Conservation (phyloP, 2,113 vertebrate genomes). For the Anser brachyrhynchus region DNA sequence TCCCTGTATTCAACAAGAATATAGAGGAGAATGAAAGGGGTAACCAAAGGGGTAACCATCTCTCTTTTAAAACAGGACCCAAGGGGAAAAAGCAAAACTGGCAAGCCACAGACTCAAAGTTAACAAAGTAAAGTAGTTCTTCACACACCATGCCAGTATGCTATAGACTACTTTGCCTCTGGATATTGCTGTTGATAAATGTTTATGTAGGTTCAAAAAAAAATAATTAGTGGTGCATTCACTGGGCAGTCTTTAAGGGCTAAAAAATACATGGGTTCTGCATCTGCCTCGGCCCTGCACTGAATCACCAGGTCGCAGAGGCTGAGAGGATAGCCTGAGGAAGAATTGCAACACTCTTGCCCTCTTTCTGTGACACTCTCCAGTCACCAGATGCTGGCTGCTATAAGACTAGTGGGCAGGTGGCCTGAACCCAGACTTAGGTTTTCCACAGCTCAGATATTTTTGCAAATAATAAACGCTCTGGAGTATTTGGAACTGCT, state of each 20-base stretch:
- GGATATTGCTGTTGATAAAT: neutral
- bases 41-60: neutral
- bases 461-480: neutral
- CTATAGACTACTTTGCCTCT: neutral
- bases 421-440: neutral
- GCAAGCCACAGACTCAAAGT: neutral
- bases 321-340: neutral
- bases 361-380: neutral
- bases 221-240: neutral
- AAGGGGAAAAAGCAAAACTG: neutral
- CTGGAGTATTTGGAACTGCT: neutral
- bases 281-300: neutral
- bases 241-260: neutral
- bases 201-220: neutral
- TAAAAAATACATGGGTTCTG: neutral
- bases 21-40: neutral
- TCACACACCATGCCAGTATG: neutral
- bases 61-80: neutral
- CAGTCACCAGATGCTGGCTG: neutral
- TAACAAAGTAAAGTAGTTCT: neutral
- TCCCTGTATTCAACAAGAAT: neutral
- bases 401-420: neutral
- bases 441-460: neutral
- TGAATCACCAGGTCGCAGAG: neutral
- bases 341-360: neutral